Evolutionary conservation across 1,140 invertebrate species (phyloP).

Genomic region (Megalonaias nervosa): DNA sequence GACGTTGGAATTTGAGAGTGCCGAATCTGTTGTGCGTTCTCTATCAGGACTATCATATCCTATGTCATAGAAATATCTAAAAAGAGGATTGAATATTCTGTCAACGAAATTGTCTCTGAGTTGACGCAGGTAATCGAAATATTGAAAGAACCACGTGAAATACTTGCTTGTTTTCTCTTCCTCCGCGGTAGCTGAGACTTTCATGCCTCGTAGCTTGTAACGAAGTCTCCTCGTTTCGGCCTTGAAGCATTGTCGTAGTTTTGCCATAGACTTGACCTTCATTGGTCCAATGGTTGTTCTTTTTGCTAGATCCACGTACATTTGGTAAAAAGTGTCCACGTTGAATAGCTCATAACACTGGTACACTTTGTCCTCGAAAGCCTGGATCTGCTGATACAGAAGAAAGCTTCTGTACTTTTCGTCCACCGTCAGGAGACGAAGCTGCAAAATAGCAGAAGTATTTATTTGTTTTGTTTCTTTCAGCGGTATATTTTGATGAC

Average conservation of each 20-base stretch:
- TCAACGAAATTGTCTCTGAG: conserved; percentile 56
- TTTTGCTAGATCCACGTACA: conserved; percentile 47
- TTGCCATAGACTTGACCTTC: conserved; percentile 51
- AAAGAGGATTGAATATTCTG: conserved; percentile 60
- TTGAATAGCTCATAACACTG: conserved; percentile 54
- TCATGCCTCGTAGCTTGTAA: conserved; percentile 34
- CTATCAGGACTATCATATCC: conserved; percentile 31
- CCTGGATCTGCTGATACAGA: conserved; percentile 54
- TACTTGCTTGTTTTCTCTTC: conserved; percentile 53
- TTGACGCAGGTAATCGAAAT: conserved; percentile 56
- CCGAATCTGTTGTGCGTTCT: conserved; percentile 40
- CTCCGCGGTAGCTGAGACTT: conserved; percentile 21
- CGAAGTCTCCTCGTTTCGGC: conserved; percentile 44
- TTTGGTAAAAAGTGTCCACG: conserved; percentile 49
- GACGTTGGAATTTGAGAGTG: conserved; percentile 45
- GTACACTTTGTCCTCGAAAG: conserved; percentile 62
- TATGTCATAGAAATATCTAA: conserved; percentile 59
- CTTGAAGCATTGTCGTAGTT: conserved; percentile 46
- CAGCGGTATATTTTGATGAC: too few species aligned
- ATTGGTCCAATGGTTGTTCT: conserved; percentile 33
- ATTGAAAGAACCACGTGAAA: conserved; percentile 65
- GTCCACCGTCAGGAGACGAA: conserved; percentile 53
- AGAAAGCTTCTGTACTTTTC: conserved; percentile 55
- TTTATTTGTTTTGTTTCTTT: too few species aligned
- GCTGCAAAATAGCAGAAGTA: conserved; percentile 25